Evolutionary conservation across 2,797 vertebrate genomes (phyloP).

Genomic region (Pseudochirops corinnae): DNA sequence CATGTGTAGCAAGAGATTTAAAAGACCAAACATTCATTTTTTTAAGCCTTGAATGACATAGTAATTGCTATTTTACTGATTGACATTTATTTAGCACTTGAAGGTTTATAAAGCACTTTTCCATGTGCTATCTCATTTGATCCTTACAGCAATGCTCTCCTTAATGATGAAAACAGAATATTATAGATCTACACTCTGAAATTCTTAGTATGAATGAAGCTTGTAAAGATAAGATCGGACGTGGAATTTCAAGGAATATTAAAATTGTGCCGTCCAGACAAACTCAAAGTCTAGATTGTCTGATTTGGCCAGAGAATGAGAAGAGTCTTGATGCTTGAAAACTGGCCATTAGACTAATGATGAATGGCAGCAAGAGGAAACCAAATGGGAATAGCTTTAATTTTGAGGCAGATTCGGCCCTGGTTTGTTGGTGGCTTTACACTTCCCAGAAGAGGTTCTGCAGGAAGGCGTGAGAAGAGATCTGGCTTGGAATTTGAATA

Average conservation of each 20-base stretch:
- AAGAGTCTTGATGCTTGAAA: neutral
- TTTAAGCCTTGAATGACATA: constrained; percentile 58
- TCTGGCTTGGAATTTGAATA: neutral
- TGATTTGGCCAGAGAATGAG: neutral
- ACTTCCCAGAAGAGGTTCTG: neutral
- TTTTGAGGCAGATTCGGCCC: neutral
- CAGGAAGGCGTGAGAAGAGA: neutral
- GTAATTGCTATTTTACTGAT: constrained; percentile 8
- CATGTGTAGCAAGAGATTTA: constrained; percentile 23
- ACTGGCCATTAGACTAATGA: neutral
- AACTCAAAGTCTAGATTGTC: constrained; percentile 32
- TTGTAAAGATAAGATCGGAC: constrained; percentile 36
- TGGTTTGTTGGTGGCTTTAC: neutral
- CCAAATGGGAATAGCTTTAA: neutral
- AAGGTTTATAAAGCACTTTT: neutral
- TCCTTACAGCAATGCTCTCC: neutral
- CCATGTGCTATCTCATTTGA: neutral
- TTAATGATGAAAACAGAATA: constrained; percentile 20
- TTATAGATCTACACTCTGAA: constrained; percentile 44
- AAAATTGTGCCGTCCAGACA: constrained; percentile 40
- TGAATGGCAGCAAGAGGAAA: neutral
- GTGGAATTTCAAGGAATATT: constrained; percentile 55
- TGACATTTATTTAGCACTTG: neutral
- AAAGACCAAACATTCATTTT: constrained; percentile 24
- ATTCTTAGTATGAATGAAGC: constrained; percentile 35